phyloP scores from a whole-genome alignment of 2,113 vertebrate species.

The Sciurus niger region DNA sequence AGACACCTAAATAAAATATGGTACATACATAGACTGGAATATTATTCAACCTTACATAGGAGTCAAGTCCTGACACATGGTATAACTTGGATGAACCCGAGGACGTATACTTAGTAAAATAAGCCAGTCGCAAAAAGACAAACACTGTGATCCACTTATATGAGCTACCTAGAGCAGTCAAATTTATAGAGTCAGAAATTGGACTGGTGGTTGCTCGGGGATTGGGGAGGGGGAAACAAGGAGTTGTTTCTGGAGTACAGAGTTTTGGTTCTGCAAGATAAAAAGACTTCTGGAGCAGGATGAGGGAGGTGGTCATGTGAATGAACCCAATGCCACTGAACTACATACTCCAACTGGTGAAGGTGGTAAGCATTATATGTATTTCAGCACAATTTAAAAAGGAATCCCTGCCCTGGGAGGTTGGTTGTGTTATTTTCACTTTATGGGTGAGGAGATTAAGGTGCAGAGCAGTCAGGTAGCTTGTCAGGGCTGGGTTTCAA shows the following conservation, averaged over 20 bases:
- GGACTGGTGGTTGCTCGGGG: not conserved
- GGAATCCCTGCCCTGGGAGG: not conserved
- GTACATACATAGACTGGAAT: not conserved
- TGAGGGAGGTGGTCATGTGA: not conserved
- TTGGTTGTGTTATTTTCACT: not conserved
- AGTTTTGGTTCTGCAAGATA: not conserved
- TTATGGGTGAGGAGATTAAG: not conserved
- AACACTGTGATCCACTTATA: not conserved
- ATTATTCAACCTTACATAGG: not conserved
- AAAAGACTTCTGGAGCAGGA: not conserved
- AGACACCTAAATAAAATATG: not conserved
- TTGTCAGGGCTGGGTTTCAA: not conserved
- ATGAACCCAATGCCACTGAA: not conserved
- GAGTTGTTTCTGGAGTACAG: not conserved
- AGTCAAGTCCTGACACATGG: not conserved
- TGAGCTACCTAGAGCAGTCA: not conserved
- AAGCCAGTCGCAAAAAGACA: not conserved
- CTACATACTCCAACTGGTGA: not conserved
- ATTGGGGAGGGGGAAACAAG: no score
- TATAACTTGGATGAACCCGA: not conserved
- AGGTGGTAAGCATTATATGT: not conserved
- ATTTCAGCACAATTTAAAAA: not conserved
- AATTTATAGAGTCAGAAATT: not conserved
- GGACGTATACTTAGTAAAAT: not conserved
- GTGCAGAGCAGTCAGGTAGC: not conserved